Evolutionary conservation across 2,888 invertebrate genomes (phyloP).

Genomic region (Ctena decussata): DNA sequence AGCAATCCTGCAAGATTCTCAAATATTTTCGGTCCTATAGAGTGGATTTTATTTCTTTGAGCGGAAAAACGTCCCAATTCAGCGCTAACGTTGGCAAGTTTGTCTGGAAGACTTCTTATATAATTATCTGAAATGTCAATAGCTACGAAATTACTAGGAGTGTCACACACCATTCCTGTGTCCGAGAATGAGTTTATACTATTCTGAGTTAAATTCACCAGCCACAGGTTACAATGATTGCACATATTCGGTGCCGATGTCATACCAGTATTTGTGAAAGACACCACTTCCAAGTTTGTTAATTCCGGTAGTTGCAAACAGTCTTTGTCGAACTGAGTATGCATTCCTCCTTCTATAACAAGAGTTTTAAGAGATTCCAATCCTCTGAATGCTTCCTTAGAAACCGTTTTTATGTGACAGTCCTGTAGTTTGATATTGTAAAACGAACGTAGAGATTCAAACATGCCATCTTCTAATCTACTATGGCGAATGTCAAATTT

Average conservation of each 20-base stretch:
- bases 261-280: not conserved
- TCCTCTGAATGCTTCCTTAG: conserved; percentile 2
- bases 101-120: not conserved
- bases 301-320: conserved; percentile 3
- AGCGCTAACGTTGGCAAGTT: not conserved
- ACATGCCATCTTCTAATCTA: not conserved
- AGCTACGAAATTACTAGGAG: not conserved
- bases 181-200: not conserved
- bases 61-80: not conserved
- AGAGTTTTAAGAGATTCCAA: not conserved
- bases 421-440: not conserved
- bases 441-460: conserved; percentile 22
- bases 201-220: not conserved
- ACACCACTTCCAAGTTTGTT: not conserved
- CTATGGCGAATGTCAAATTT: not conserved
- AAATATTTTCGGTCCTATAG: not conserved
- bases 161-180: not conserved
- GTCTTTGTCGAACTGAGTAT: not conserved
- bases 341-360: not conserved
- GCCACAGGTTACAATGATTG: not conserved
- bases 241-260: not conserved
- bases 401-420: not conserved
- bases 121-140: not conserved
- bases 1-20: not conserved
- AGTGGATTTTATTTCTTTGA: not conserved